Base-by-base conservation (phyloP, 2,113 vertebrate genomes). In the Amia ocellicauda region DNA sequence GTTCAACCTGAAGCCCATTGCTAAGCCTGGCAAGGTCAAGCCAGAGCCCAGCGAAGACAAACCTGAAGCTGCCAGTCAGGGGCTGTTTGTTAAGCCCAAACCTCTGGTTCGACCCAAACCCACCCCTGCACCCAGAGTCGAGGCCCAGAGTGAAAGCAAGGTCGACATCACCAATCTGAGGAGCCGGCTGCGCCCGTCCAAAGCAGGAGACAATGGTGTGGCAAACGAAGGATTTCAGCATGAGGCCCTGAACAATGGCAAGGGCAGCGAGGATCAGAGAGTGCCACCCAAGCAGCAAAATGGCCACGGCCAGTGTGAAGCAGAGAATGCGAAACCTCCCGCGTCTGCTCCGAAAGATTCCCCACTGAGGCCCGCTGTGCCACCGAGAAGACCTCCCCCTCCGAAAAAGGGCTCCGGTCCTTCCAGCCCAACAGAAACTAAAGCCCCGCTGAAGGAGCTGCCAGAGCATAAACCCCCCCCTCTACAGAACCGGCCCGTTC, bases 161-260 rank as follows among this genome's bases (percentile, higher is more conserved):
- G 79, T 99, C 55, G 94, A 99, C 67, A 96, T 99, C 74, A 93
- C 91, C 69, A 94, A 90, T 77, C 81, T 99, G 69, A 82, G 97
- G 74, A 98, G 94, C 81, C 97, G 95, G 69, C 92, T 99, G 53
- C 91, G 93, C 58, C 95, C 94, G 3, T 89, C 96, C 45, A 98
- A 92, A 71, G 83, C 88, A 3, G 71, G 85, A 0, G 96, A 98
- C 42, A 79, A 72, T 0, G 24, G 83, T 58, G 65, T 41, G 0
- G 87, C 89, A 23, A 81, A 80, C 45, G 91, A 93, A 11, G 22
- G 61, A 0, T 60, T 23, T 40, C 79, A 74, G 51, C 59, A 74
- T 2, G 47, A 83, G 1, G 78, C 69, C 61, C 56, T 80, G 70
- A 91, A 72, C 0, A 71, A 81, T 26, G 2, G 63, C 20, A 1